Evolutionary conservation across 2,888 invertebrate genomes (phyloP), one percentile per base, ranked within the genome.

Genomic region (Hanleya hanleyi): DNA sequence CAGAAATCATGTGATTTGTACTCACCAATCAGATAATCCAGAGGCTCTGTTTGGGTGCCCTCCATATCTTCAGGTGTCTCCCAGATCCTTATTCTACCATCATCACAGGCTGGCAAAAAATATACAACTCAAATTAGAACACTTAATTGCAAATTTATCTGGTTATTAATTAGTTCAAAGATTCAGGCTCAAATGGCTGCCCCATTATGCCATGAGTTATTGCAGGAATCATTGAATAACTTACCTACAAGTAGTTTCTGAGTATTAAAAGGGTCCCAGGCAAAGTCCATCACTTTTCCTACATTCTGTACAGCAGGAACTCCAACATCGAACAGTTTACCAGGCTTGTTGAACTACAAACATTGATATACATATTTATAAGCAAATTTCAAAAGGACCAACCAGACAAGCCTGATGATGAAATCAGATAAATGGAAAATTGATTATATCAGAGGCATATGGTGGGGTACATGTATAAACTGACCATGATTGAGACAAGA

Each of bases 181-280:
- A 26, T 41, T 0, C 36, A 51, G 18, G 47, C 18, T 41, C 18
- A 18, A 41, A 15, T 18, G 18, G 47, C 18, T 41, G 18, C 18
- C 47, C 37, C 18, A n/a, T n/a, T 65, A 12, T 22, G 7, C 22
- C 33, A 32, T 33, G 35, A 64, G 9, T 33, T 26, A 29, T 7
- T 32, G 9, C n/a, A 64, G n/a, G n/a, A 67, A 9, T 67, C n/a
- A 65, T 26, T 32, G 26, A 41, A 50, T 12, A 32, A 75, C 84
- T 84, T 85, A 92, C 94, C 94, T 51, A 96, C 96, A 51, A 96
- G 94, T 75, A 98, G 92, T 68, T 95, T 92, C 68, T 93, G 92
- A 80, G 94, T 92, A 90, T 96, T 93, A 91, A 97, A 97, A 0
- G 98, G 98, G 92, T 98, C 97, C 96, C 96, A 98, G 72, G 94